These are phyloP conservation scores for Ips nitidus DNA, from an alignment of 1,140 invertebrate species.

Conservation along the genomic window DNA sequence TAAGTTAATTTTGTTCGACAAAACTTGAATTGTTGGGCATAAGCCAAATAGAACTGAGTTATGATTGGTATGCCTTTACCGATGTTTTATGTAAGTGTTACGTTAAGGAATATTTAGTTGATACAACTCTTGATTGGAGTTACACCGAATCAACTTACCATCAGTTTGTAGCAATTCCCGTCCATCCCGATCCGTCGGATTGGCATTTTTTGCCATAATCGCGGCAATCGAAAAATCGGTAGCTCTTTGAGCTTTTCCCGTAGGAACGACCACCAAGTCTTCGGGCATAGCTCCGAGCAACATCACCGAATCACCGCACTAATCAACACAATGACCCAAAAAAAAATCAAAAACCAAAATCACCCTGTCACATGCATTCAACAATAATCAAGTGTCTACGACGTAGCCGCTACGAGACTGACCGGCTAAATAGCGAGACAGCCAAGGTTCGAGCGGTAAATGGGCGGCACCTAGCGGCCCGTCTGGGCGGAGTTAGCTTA, in stretches of 20 bases:
- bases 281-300: constrained; percentile 51
- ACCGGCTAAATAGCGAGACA: constrained; percentile 27
- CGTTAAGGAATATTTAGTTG: too few relatives aligned
- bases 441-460: not conserved
- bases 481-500: constrained; percentile 16
- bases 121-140: too few relatives aligned
- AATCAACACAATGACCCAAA: constrained; percentile 33
- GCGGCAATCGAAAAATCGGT: constrained; percentile 93
- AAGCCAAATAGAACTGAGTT: too few relatives aligned
- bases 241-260: constrained; percentile 58
- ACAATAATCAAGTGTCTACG: constrained; percentile 12
- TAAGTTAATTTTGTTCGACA: too few relatives aligned
- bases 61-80: too few relatives aligned
- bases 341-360: constrained; percentile 27
- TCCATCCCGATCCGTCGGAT: constrained; percentile 31
- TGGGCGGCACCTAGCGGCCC: constrained; percentile 8
- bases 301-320: constrained; percentile 39
- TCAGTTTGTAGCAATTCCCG: not conserved
- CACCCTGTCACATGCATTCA: constrained; percentile 16
- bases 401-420: constrained; percentile 43
- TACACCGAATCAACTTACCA: not conserved
- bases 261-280: constrained; percentile 48
- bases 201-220: constrained; percentile 79
- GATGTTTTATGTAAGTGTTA: too few relatives aligned
- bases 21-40: too few relatives aligned